A percentile compares a stretch with the other conserved stretches of the same genome.
phyloP scores from a whole-genome alignment of 2,113 vertebrate species.

The Xiphophorus maculatus region DNA sequence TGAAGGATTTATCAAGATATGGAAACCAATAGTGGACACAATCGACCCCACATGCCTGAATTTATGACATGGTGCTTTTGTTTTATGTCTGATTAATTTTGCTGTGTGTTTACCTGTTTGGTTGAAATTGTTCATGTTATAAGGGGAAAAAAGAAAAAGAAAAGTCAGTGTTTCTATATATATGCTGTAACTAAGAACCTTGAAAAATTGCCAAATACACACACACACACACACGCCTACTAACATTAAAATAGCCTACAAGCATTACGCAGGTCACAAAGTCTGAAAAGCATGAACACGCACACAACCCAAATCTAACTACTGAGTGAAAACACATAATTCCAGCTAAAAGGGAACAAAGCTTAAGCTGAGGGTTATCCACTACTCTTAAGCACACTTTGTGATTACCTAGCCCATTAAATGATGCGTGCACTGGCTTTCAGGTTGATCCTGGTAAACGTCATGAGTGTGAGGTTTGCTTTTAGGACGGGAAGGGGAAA shows the following conservation, averaged over 20 bases:
- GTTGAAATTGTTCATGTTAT: too few species aligned
- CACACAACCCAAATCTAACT: slow-evolving; percentile 24
- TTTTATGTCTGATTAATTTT: too few species aligned
- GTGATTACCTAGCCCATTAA: slow-evolving; percentile 72
- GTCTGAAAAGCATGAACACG: slow-evolving; percentile 14
- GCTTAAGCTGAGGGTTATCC: slow-evolving; percentile 13
- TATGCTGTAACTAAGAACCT: too few species aligned
- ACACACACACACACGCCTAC: too few species aligned
- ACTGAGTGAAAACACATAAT: slow-evolving; percentile 30
- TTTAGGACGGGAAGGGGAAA: slow-evolving; percentile 63
- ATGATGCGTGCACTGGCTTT: slow-evolving; percentile 58
- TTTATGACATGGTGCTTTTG: too few species aligned
- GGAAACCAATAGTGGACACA: too few species aligned
- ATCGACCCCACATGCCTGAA: too few species aligned
- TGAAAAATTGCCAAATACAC: too few species aligned
- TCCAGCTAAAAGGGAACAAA: slow-evolving; percentile 40
- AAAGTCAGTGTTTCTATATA: too few species aligned
- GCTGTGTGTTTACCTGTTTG: too few species aligned
- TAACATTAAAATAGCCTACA: slow-evolving; percentile 23
- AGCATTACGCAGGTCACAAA: slow-evolving; percentile 22
- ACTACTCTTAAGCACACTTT: slow-evolving; percentile 60
- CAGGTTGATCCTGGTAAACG: slow-evolving; percentile 69
- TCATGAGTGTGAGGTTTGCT: slow-evolving; percentile 68
- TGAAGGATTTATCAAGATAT: too few species aligned
- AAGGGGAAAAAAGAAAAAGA: too few species aligned